Conservation (phyloP, 1,140 invertebrate species). For the Stegodyphus dumicola region DNA sequence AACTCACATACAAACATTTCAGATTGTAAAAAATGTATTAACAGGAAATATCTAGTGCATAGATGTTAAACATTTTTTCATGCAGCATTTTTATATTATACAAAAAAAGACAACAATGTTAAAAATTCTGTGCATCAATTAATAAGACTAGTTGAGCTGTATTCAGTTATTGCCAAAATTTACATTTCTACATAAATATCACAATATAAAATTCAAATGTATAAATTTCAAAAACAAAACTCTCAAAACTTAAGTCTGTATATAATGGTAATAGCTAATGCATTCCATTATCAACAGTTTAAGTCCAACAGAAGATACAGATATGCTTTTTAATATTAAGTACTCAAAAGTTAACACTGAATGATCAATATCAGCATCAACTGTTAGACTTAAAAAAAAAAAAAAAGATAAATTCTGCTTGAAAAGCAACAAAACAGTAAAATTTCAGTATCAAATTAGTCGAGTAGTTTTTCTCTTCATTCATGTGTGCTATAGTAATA, state of each 20-base stretch:
- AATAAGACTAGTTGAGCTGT: conserved; percentile 1
- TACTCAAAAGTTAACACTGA: neutral
- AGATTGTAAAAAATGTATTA: conserved; percentile 9
- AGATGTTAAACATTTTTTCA: neutral
- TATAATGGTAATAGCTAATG: neutral
- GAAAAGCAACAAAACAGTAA: neutral
- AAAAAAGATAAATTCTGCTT: neutral
- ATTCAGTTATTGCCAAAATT: neutral
- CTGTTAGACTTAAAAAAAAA: neutral
- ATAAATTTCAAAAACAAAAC: conserved; percentile 4
- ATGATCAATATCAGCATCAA: neutral
- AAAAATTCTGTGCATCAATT: neutral
- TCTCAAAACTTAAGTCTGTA: neutral
- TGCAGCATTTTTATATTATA: neutral
- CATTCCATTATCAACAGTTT: neutral
- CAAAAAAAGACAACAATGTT: neutral
- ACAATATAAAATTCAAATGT: neutral
- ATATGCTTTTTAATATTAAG: neutral
- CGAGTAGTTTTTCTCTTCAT: neutral
- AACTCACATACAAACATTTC: conserved; percentile 6
- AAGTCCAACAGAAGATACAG: neutral
- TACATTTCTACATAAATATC: conserved; percentile 15
- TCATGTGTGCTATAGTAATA: neutral
- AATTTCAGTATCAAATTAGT: neutral
- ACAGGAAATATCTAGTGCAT: neutral